Base-by-base conservation (phyloP, 1,140 invertebrate species). In the Drosophila nebulosa region DNA sequence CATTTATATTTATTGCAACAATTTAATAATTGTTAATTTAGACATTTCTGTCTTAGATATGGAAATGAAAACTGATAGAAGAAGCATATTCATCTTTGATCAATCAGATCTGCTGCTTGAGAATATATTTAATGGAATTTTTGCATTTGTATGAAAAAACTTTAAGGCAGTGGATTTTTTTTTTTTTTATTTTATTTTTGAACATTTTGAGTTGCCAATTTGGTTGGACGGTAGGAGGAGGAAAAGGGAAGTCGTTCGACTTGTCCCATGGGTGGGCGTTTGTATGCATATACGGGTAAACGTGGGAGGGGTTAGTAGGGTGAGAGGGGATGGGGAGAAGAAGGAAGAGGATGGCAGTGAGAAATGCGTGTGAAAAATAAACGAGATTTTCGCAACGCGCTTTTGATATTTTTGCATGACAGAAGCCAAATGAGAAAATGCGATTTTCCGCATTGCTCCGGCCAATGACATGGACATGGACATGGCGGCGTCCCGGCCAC, bases 401-500 rank as follows among this genome's bases (percentile, higher is more conserved):
- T 86, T 86, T 86, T 86, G 81, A 86, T 86, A 86, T 86, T 86
- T 86, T 86, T 86, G 81, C 81, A 86, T 86, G 81, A 86, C 81
- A 86, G 81, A 86, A 86, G 83, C 81, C 83, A 86, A 86, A 86
- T 88, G 81, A 86, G 81, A 86, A 86, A 86, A 86, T 86, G 83
- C 81, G 81, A 86, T 86, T 88, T 86, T 88, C 80, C 81, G 81
- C 81, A 86, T 78, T 86, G 81, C 83, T 80, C 81, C 67, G 83
- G 81, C 81, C 81, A 86, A 83, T 86, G 83, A 86, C 83, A 86
- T 86, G 74, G 65, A 69, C 78, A 83, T 74, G 79, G 60, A 74
- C 78, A 74, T 77, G 78, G 78, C 70, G 58, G 60, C 30, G 64
- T 52, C 52, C 18, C 10, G 50, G 57, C 50, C 26, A 22, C 21